A percentile compares a stretch with the other conserved stretches of the same genome.
Evolutionary conservation across 2,113 vertebrate genomes (phyloP).

Genomic region (Ascaphus truei): DNA sequence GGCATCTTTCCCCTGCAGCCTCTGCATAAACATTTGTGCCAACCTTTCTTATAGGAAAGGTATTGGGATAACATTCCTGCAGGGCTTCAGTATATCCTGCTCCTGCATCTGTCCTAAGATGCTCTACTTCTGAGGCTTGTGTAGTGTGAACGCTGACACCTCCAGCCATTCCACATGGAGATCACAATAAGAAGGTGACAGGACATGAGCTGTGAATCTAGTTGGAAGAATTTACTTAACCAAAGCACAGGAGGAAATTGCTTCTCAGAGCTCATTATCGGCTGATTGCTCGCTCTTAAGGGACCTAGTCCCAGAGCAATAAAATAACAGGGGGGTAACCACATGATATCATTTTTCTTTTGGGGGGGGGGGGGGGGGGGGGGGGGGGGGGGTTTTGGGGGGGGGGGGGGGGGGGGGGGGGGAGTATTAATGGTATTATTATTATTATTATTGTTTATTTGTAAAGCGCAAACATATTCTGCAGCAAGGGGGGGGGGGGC

Average conservation of each 20-base stretch:
- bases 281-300: slow-evolving; percentile 6
- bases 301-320: not conserved
- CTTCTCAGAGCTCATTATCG: slow-evolving; percentile 2
- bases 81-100: no score
- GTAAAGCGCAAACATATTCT: no score
- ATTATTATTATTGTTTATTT: no score
- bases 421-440: no score
- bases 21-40: not conserved
- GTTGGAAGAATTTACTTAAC: not conserved
- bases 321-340: not conserved
- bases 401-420: no score
- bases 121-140: not conserved
- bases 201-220: no score
- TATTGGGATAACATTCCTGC: no score
- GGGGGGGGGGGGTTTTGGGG: no score
- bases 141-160: slow-evolving; percentile 3
- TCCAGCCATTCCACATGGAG: not conserved
- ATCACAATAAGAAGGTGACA: not conserved
- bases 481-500: no score
- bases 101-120: not conserved
- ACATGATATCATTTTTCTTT: no score
- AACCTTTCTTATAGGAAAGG: not conserved
- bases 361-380: no score
- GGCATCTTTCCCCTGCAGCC: no score
- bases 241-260: not conserved